Conservation (phyloP, 2,888 invertebrate genomes). For the Blera fallax region DNA sequence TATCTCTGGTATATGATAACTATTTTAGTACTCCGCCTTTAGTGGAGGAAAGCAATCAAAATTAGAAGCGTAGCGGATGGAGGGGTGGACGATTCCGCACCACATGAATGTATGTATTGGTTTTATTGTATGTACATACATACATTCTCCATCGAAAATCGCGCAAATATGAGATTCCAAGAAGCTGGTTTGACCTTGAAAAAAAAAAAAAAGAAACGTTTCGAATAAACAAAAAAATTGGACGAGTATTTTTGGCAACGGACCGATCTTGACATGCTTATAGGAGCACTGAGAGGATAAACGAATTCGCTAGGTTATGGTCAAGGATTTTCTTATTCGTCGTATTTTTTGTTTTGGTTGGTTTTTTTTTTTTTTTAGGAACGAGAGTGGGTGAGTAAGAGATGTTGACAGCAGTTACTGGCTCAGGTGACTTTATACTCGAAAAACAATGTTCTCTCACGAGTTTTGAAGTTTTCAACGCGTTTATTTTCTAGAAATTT, state of each 20-base stretch:
- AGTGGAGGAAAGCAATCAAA: conserved; percentile 21
- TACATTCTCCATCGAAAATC: conserved; percentile 22
- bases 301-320: conserved; percentile 64
- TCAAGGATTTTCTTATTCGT: conserved; percentile 55
- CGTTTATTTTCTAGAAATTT: neutral
- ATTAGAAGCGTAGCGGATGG: conserved; percentile 17
- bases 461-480: neutral
- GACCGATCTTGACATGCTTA: conserved; percentile 65
- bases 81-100: neutral
- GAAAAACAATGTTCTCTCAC: neutral
- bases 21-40: conserved; percentile 37
- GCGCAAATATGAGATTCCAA: conserved; percentile 33
- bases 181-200: conserved; percentile 62
- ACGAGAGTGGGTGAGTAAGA: neutral
- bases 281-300: conserved; percentile 10
- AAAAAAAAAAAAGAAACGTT: conserved; percentile 7
- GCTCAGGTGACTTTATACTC: conserved; percentile 3
- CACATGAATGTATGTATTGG: conserved; percentile 13
- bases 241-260: conserved; percentile 60
- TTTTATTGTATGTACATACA: too few relatives aligned
- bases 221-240: conserved; percentile 26
- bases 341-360: conserved; percentile 10
- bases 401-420: too few relatives aligned
- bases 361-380: neutral
- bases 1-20: conserved; percentile 17